A percentile compares a stretch with the other conserved stretches of the same genome.
phyloP scores from a whole-genome alignment of 2,113 vertebrate species.

The Nannospalax galili region DNA sequence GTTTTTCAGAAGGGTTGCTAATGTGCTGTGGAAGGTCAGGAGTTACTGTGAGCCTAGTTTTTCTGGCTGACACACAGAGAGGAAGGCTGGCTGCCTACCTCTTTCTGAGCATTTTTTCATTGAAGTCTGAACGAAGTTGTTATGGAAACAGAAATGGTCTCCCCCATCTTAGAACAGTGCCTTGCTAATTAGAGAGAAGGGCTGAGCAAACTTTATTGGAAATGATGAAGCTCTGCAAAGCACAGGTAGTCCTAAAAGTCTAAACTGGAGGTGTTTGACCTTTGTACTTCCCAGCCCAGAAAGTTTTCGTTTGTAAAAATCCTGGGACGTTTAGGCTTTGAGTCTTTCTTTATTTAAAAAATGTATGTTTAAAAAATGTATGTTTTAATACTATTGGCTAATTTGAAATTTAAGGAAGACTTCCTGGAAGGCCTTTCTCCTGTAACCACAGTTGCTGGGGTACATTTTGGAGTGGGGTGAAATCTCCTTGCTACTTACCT shows the following conservation, averaged over 20 bases:
- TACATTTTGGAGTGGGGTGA: neutral
- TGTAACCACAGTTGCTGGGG: neutral
- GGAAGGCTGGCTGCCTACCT: constrained; percentile 44
- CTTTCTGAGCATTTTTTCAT: constrained; percentile 55
- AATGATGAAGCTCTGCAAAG: constrained; percentile 64
- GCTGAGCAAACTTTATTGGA: constrained; percentile 73
- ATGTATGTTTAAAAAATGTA: constrained; percentile 30
- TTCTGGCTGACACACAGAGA: constrained; percentile 40
- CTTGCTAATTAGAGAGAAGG: constrained; percentile 72
- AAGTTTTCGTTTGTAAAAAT: constrained; percentile 59
- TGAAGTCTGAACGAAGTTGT: constrained; percentile 73
- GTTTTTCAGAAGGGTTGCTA: constrained; percentile 67
- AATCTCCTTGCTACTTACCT: neutral
- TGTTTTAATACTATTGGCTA: constrained; percentile 26
- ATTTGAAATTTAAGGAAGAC: constrained; percentile 1
- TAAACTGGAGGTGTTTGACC: constrained; percentile 67
- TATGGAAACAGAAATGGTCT: constrained; percentile 78
- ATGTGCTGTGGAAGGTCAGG: neutral
- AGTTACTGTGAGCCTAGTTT: neutral
- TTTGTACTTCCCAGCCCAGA: constrained; percentile 63
- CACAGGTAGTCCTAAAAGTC: constrained; percentile 43
- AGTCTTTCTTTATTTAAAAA: neutral
- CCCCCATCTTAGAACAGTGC: constrained; percentile 58
- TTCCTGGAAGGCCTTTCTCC: neutral
- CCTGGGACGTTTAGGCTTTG: constrained; percentile 16